Conservation (phyloP, 2,888 invertebrate genomes). For the Muscina levida region DNA sequence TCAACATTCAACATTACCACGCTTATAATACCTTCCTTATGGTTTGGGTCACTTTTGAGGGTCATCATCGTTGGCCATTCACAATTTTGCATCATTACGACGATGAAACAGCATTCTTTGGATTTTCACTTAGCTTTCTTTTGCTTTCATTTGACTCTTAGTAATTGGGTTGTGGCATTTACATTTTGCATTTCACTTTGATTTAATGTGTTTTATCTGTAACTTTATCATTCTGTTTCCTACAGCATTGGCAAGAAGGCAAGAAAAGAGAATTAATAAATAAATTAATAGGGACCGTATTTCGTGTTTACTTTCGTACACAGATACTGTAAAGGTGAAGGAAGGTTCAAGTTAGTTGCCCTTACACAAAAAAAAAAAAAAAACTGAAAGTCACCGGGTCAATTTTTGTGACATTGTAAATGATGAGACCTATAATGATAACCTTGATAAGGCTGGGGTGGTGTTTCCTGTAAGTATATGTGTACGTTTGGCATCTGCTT, state of each 20-base stretch:
- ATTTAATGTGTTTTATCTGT: background rate
- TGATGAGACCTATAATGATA: no score
- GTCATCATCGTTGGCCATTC: constrained; percentile 7
- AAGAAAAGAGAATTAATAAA: constrained; percentile 11
- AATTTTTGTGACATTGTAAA: no score
- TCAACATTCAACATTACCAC: no score
- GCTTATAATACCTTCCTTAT: no score
- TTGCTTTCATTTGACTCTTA: constrained; percentile 8
- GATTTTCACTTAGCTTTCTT: background rate
- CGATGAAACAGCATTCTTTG: background rate
- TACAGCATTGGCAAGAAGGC: background rate
- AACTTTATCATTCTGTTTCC: background rate
- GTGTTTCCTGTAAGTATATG: no score
- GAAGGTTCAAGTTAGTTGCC: no score
- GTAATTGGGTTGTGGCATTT: constrained; percentile 24
- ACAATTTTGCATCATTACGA: constrained; percentile 18
- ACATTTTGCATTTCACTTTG: constrained; percentile 13
- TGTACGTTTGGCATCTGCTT: no score
- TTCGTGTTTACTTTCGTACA: background rate
- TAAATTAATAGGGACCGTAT: background rate
- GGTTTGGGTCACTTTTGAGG: no score
- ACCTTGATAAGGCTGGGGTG: no score
- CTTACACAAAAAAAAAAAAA: no score
- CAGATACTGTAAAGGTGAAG: background rate
- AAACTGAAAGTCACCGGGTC: no score